Conservation (phyloP, 64 coral and sea anemone species). For the Pachyseris speciosa region DNA sequence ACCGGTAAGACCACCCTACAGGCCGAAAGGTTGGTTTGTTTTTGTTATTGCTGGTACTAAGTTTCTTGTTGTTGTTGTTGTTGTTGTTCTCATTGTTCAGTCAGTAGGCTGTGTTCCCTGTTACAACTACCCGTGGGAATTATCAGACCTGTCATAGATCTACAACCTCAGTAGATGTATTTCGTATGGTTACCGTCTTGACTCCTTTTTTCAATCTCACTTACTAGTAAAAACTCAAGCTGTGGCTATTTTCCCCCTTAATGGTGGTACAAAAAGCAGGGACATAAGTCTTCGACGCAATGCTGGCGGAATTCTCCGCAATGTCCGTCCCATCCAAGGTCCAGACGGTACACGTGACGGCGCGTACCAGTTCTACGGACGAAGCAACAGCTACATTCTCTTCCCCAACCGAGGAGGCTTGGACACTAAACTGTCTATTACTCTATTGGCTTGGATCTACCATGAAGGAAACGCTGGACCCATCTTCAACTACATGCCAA, state of each 20-base stretch:
- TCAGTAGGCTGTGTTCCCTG: no score
- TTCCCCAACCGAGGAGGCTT: constrained; percentile 76
- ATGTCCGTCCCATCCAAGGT: constrained; percentile 33
- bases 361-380: constrained; percentile 58
- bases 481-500: constrained; percentile 50
- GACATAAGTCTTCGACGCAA: constrained; percentile 68
- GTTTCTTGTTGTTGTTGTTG: no score
- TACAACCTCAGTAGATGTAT: no score
- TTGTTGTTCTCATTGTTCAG: no score
- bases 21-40: neutral
- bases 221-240: constrained; percentile 43
- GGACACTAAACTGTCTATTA: constrained; percentile 61
- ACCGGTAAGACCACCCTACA: constrained; percentile 19
- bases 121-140: no score
- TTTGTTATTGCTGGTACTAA: neutral
- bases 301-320: constrained; percentile 2
- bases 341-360: constrained; percentile 68
- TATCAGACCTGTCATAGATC: no score
- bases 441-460: constrained; percentile 71
- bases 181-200: no score
- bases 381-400: constrained; percentile 52
- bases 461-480: constrained; percentile 65
- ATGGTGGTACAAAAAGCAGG: constrained; percentile 27
- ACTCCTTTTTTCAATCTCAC: neutral
- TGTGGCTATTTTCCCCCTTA: constrained; percentile 70